Evolutionary conservation across 2,113 vertebrate species (phyloP).

Genomic region (Hypomesus transpacificus): DNA sequence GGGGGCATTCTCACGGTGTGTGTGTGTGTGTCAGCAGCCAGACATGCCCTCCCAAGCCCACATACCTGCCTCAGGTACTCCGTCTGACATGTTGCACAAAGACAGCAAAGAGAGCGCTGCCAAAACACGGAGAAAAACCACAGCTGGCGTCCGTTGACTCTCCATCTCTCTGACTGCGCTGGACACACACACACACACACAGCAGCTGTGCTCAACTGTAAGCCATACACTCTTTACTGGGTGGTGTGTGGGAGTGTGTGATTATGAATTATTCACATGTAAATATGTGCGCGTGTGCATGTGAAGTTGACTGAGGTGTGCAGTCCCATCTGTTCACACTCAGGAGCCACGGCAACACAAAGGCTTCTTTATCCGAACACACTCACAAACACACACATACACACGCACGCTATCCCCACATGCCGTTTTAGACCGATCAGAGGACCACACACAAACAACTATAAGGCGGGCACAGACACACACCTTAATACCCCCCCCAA

Average conservation of each 20-base stretch:
- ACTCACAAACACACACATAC: background rate
- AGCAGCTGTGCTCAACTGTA: background rate
- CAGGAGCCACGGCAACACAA: slow-evolving; percentile 52
- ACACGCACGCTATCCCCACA: slow-evolving; percentile 60
- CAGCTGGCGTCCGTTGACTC: background rate
- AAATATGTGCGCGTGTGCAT: background rate
- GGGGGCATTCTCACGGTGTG: no score
- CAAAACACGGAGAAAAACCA: background rate
- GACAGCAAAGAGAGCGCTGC: background rate
- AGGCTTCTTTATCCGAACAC: slow-evolving; percentile 54
- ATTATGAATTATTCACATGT: slow-evolving; percentile 20
- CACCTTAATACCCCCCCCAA: background rate
- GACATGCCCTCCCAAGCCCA: no score
- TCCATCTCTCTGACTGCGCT: background rate
- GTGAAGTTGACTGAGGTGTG: slow-evolving; percentile 17
- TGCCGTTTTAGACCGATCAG: slow-evolving; percentile 42
- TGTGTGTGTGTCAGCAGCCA: no score
- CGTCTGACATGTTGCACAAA: no score
- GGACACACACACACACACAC: background rate
- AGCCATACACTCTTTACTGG: background rate
- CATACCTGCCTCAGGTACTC: no score
- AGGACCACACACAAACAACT: slow-evolving; percentile 52
- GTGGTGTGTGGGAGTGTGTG: background rate
- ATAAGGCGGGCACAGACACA: slow-evolving; percentile 13
- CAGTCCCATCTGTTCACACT: slow-evolving; percentile 50